Evolutionary conservation across 2,888 invertebrate genomes (phyloP), one percentile per base, ranked within the genome.

Genomic region (Aleiodes leptofemur): DNA sequence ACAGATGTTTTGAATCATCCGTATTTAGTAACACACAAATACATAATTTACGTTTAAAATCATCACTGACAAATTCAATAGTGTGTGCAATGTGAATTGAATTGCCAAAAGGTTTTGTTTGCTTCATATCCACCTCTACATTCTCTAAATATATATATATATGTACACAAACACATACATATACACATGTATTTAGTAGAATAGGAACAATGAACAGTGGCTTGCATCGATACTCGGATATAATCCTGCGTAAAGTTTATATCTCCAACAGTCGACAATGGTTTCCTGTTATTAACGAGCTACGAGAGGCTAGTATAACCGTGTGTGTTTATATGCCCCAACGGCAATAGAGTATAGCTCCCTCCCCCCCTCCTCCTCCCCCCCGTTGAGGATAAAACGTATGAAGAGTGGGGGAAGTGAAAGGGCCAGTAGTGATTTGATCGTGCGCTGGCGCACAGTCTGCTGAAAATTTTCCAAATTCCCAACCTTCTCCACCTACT

Each of bases 211-310:
- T 69, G 61, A 76, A 71, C 55, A 51, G 50, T 66, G 64, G 51
- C 72, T 23, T 16, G 68, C 68, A 57, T 69, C 73, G 73, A 73
- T 73, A 74, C 74, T 72, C 64, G 64, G 53, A 53, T 66, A 72
- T 72, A 72, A 72, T 72, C 72, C 72, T 53, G 64, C 16, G 29
- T 55, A 38, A 72, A 66, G 72, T 72, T 72, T 64, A 72, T 72
- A 66, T 72, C 53, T 64, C 31, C 68, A 50, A 59, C 38, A 53
- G 50, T 50, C 59, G 69, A 74, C 74, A 74, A 74, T 74, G 59
- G 74, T 38, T 34, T 74, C 51, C 61, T 74, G 69, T 74, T 74
- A 74, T 74, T 69, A 74, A 61, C 61, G 69, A 74, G 50, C 57
- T 31, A 48, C 59, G 68, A 69, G 73, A 61, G 43, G 43, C 64